Evolutionary conservation across 2,797 vertebrate genomes (phyloP).

Genomic region (Clamator glandarius): DNA sequence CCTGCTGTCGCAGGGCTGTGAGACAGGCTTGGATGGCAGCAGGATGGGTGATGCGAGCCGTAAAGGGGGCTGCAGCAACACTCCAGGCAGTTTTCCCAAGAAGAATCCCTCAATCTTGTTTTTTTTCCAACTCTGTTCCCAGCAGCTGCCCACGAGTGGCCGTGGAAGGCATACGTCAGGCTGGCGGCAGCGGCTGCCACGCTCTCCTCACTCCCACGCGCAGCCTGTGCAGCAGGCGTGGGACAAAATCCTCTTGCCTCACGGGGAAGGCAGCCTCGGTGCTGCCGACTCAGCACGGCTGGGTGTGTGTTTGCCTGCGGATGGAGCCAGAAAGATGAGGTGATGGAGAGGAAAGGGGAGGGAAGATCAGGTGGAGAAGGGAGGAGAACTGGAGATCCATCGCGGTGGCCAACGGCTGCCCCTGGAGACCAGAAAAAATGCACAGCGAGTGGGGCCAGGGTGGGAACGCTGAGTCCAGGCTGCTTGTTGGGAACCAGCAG

Average conservation of each 20-base stretch:
- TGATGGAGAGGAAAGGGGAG: no score
- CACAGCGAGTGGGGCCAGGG: fast-evolving
- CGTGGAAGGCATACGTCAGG: no score
- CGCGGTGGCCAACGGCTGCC: fast-evolving
- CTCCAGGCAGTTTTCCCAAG: not conserved
- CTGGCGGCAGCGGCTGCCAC: not conserved
- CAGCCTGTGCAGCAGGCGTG: not conserved
- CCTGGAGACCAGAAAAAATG: not conserved
- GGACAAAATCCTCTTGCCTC: not conserved
- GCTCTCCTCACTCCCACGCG: not conserved
- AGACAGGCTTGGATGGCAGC: not conserved
- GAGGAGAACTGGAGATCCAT: not conserved
- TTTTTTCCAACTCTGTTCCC: fast-evolving
- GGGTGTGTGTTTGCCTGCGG: not conserved
- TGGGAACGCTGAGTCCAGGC: not conserved
- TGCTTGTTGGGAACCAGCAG: not conserved
- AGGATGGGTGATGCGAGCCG: not conserved
- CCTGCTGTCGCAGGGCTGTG: fast-evolving
- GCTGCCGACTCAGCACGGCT: not conserved
- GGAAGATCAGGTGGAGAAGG: not conserved
- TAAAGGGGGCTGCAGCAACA: not conserved
- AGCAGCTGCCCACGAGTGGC: not conserved
- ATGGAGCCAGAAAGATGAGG: not conserved
- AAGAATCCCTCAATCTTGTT: not conserved
- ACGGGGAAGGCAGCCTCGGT: not conserved